Evolutionary conservation across 2,888 invertebrate genomes (phyloP).

Genomic region (Miltochrista miniata): DNA sequence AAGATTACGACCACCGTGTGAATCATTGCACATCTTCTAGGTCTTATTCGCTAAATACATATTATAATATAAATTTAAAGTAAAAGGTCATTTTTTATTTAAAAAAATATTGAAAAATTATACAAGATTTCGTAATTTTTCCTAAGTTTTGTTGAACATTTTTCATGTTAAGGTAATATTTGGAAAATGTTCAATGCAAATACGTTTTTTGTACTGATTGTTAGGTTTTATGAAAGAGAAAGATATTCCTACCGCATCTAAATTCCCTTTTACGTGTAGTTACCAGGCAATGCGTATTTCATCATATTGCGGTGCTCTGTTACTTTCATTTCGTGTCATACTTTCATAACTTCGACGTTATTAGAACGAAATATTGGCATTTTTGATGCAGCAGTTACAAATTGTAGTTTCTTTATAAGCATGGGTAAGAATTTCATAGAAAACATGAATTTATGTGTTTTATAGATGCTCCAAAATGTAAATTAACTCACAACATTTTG

Average conservation of each 20-base stretch:
- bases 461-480: no score
- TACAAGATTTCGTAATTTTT: no score
- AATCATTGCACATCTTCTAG: conserved; percentile 77
- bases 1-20: conserved; percentile 78
- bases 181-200: no score
- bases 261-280: conserved; percentile 44
- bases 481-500: no score
- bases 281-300: conserved; percentile 28
- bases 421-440: no score
- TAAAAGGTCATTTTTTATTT: no score
- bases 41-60: conserved; percentile 37
- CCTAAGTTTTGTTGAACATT: no score
- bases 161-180: no score
- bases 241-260: neutral
- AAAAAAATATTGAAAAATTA: no score
- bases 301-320: conserved; percentile 26
- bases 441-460: no score
- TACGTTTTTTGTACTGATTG: neutral
- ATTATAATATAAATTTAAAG: conserved; percentile 17
- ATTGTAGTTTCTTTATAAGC: no score
- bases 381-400: conserved; percentile 13
- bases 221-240: no score
- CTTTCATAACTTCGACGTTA: conserved; percentile 45
- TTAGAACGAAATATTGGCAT: conserved; percentile 23
- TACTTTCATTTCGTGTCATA: conserved; percentile 46